Percentiles rank a stretch among this genome's conserved stretches.
Conservation (phyloP, 2,888 invertebrate genomes). For the Ochropleura plecta region DNA sequence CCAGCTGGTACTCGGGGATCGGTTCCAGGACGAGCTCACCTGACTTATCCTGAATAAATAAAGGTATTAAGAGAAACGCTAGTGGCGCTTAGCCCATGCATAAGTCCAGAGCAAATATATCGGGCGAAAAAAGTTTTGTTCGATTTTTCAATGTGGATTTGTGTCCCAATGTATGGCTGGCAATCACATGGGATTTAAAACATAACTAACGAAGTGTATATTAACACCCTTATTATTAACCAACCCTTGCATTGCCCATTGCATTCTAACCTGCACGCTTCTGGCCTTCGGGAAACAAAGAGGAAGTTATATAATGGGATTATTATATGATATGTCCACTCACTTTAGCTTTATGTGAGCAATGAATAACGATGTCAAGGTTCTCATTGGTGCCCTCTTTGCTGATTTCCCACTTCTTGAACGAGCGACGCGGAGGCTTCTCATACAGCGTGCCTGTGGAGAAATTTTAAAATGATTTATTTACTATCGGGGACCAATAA, state of each 20-base stretch:
- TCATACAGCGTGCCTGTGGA: conserved; percentile 76
- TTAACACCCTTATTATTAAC: too few relatives aligned
- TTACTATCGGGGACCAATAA: too few relatives aligned
- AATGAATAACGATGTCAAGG: conserved; percentile 78
- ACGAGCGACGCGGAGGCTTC: conserved; percentile 80
- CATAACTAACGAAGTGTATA: not conserved
- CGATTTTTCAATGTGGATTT: not conserved
- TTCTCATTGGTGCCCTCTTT: conserved; percentile 62
- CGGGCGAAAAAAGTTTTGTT: too few relatives aligned
- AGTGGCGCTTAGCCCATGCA: too few relatives aligned
- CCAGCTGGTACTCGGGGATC: conserved; percentile 83
- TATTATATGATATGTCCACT: conserved; percentile 50
- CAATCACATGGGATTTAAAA: not conserved
- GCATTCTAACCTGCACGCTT: too few relatives aligned
- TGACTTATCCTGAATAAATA: conserved; percentile 65
- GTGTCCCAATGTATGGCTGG: not conserved
- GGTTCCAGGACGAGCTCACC: conserved; percentile 82
- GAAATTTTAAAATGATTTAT: not conserved
- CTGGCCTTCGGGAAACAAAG: too few relatives aligned
- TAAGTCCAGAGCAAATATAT: too few relatives aligned
- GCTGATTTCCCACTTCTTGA: conserved; percentile 76
- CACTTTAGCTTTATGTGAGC: conserved; percentile 80
- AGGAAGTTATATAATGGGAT: too few relatives aligned
- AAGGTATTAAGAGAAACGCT: not conserved
- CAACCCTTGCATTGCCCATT: too few relatives aligned